Evolutionary conservation across 2,888 invertebrate species (phyloP).

Genomic region (Caenorhabditis imperialis): DNA sequence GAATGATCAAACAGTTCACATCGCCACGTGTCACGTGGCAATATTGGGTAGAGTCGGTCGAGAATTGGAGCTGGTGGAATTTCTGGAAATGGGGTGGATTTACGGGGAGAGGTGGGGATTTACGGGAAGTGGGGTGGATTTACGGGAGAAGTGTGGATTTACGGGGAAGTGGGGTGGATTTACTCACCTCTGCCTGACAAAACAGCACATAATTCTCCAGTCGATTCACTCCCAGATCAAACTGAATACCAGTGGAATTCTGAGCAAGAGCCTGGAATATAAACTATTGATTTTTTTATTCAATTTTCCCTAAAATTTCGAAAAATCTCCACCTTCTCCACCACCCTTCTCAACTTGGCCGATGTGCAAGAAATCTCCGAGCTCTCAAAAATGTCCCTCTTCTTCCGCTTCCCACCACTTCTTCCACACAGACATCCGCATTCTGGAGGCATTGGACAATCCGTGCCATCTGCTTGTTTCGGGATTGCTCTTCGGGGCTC

Average conservation of each 20-base stretch:
- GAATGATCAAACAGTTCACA: conserved; percentile 34
- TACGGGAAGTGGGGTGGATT: too few relatives aligned
- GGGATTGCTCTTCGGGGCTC: conserved; percentile 33
- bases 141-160: too few relatives aligned
- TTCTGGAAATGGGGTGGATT: conserved; percentile 35
- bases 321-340: conserved; percentile 17
- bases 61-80: conserved; percentile 40
- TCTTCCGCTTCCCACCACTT: conserved; percentile 34
- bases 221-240: conserved; percentile 29
- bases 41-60: conserved; percentile 34
- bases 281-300: not conserved
- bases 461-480: conserved; percentile 44
- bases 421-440: conserved; percentile 46
- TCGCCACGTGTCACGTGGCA: conserved; percentile 37
- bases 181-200: conserved; percentile 30
- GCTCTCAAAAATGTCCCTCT: conserved; percentile 16
- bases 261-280: conserved; percentile 30
- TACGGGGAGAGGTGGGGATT: too few relatives aligned
- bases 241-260: conserved; percentile 23
- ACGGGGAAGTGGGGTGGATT: too few relatives aligned
- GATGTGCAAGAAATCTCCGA: conserved; percentile 38
- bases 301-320: not conserved
- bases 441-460: conserved; percentile 45
- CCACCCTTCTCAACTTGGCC: conserved; percentile 31
- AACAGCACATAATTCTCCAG: conserved; percentile 40